Base-by-base conservation (phyloP, 2,888 invertebrate genomes). In the Tetranychus truncatus region DNA sequence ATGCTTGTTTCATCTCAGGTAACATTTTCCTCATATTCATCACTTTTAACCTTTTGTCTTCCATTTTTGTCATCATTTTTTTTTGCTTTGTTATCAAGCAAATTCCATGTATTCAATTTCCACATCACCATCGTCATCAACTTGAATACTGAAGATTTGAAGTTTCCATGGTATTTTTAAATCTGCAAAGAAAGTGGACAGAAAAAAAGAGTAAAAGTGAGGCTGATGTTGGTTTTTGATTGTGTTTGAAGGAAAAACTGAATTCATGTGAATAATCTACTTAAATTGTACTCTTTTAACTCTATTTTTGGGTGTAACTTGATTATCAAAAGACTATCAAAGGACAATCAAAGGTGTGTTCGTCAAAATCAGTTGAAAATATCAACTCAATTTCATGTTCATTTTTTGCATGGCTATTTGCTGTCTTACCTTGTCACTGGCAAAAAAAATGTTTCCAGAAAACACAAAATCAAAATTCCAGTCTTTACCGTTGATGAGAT, bases 261-360 rank as follows among this genome's bases (percentile, higher is more conserved):
- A 34, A 34, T 34, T 34, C 34, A 34, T 34, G 34, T 34, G 34
- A 34, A 34, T 3, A 34, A 34, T 34, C 1, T 24, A 15, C 55
- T 55, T 15, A 55, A 15, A 55, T 55, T 55, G 6, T 55, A 15
- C 55, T 15, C 9, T 55, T 55, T 55, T 9, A 15, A 55, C 9
- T 55, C 15, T 55, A 55, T 55, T 55, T 15, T 55, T 55, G 55
- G 55, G 55, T 55, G 55, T 55, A 15, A 55, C 55, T 15, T 55
- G 9, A 55, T 55, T 55, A 55, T 55, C 15, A 11, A n/a, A n/a
- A n/a, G n/a, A n/a, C n/a, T 55, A 55, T 55, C 9, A 46, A 15
- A 55, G 55, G 55, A 55, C 55, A 55, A 55, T 55, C 55, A 55
- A 55, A 55, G 55, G 55, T 55, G 55, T 55, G 55, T 55, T 55